Conservation (phyloP, 2,888 invertebrate species). For the Nebria salina region DNA sequence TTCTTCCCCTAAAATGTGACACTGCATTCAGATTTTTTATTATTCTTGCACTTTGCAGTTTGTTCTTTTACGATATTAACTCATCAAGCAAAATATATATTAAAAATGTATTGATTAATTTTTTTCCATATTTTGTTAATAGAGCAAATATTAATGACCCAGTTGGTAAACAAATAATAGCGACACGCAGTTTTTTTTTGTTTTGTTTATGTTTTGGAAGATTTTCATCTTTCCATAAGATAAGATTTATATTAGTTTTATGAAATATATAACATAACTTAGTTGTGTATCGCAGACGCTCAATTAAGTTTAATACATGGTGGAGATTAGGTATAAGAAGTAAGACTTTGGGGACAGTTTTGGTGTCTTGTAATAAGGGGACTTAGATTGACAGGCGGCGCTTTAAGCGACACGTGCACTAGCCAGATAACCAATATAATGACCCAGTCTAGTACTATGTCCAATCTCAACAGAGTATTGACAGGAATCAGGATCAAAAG, state of each 20-base stretch:
- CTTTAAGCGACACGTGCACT: conserved; percentile 58
- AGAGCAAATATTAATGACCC: too few species aligned
- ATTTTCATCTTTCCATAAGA: too few species aligned
- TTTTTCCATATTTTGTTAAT: too few species aligned
- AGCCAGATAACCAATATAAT: conserved; percentile 53
- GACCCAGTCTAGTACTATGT: conserved; percentile 49
- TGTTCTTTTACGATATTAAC: too few species aligned
- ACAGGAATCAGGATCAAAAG: conserved; percentile 60
- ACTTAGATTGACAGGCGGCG: conserved; percentile 56
- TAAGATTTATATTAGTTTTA: too few species aligned
- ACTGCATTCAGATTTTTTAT: background rate
- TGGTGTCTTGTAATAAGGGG: conserved; percentile 43
- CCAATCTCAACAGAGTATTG: conserved; percentile 58
- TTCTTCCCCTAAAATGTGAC: background rate
- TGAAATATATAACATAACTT: background rate
- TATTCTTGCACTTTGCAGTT: background rate
- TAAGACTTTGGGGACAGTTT: conserved; percentile 19
- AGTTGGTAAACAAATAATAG: too few species aligned
- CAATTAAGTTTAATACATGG: background rate
- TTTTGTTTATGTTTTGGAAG: too few species aligned
- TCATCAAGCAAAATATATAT: too few species aligned
- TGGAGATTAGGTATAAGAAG: background rate
- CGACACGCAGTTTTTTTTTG: too few species aligned
- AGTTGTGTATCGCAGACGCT: background rate
- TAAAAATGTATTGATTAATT: too few species aligned